Conservation (phyloP, 1,140 invertebrate species). For the Bombus balteatus region DNA sequence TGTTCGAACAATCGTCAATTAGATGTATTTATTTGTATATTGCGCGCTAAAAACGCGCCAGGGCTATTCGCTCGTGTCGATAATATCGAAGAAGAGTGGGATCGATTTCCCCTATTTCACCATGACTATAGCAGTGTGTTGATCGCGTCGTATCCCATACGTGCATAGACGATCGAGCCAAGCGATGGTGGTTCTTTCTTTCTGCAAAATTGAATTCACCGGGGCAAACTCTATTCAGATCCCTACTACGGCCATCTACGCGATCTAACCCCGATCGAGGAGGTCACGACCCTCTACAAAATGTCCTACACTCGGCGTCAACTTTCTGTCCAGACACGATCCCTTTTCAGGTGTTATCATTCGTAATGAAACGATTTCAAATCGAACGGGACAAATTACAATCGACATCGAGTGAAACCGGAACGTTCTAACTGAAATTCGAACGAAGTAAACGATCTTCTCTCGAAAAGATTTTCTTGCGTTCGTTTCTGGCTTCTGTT, state of each 20-base stretch:
- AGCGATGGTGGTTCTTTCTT: constrained; percentile 62
- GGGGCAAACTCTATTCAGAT: constrained; percentile 57
- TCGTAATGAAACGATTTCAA: neutral
- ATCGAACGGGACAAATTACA: neutral
- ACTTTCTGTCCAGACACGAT: neutral
- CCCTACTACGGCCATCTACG: neutral
- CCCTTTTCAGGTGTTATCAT: neutral
- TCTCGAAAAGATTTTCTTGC: neutral
- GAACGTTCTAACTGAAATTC: no score
- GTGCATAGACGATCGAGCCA: constrained; percentile 55
- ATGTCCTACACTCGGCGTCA: neutral
- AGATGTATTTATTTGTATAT: no score
- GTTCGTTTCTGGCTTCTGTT: neutral
- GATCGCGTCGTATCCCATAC: constrained; percentile 10
- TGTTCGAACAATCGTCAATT: no score
- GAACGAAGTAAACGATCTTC: neutral
- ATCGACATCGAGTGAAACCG: no score
- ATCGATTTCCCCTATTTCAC: constrained; percentile 37
- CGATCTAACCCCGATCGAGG: constrained; percentile 28
- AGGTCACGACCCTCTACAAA: constrained; percentile 2
- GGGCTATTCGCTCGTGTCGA: neutral
- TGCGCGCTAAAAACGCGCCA: no score
- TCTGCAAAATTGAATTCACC: constrained; percentile 62
- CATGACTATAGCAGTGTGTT: neutral
- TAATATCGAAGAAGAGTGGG: neutral